These are phyloP conservation scores for Salvelinus alpinus DNA, from an alignment of 2,113 vertebrate genomes.

Conservation along the genomic window DNA sequence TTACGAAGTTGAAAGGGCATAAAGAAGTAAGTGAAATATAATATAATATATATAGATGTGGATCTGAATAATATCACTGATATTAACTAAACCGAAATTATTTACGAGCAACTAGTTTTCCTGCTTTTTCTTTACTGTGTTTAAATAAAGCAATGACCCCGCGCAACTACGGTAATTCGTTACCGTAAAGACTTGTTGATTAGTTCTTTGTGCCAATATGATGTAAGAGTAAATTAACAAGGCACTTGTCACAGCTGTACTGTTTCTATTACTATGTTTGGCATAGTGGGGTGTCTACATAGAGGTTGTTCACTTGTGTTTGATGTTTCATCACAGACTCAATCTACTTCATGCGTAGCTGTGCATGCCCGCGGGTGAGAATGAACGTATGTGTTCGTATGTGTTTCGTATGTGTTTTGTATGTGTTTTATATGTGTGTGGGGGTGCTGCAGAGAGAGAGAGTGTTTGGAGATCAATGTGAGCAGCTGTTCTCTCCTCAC, in stretches of 20 bases:
- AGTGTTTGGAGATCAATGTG: conserved; percentile 73
- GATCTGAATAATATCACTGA: too few relatives aligned
- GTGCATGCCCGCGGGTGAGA: neutral
- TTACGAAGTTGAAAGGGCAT: too few relatives aligned
- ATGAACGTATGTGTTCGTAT: neutral
- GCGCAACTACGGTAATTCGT: too few relatives aligned
- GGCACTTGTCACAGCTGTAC: neutral
- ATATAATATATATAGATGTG: too few relatives aligned
- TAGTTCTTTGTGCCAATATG: too few relatives aligned
- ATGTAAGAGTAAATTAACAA: neutral
- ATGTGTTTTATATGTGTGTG: conserved; percentile 12
- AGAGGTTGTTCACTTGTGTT: neutral
- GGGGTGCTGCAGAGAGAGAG: conserved; percentile 38
- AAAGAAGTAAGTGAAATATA: too few relatives aligned
- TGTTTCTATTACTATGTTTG: neutral
- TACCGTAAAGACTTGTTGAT: too few relatives aligned
- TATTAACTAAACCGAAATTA: too few relatives aligned
- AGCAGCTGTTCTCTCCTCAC: conserved; percentile 72
- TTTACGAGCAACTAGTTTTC: too few relatives aligned
- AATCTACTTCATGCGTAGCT: neutral
- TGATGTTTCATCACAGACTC: conserved; percentile 11
- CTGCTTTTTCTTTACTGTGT: too few relatives aligned
- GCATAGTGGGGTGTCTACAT: neutral
- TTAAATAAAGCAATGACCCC: too few relatives aligned
- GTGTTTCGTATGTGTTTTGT: neutral